Evolutionary conservation across 2,888 invertebrate genomes (phyloP), one percentile per base, ranked within the genome.

Genomic region (Tanytarsus gracilentus): DNA sequence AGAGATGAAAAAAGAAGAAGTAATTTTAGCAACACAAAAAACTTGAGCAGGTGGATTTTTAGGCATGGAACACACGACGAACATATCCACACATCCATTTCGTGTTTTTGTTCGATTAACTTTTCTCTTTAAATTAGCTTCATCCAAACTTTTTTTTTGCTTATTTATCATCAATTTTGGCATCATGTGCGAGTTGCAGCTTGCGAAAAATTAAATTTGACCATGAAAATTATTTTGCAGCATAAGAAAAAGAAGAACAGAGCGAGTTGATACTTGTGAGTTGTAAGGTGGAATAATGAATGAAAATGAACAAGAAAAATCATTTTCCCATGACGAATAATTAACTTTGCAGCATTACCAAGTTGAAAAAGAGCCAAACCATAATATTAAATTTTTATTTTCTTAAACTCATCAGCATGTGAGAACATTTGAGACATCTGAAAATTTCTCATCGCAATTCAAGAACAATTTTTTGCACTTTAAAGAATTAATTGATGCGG

Each of bases 251-350:
- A n/a, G n/a, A n/a, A n/a, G n/a, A n/a, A n/a, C n/a, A n/a, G n/a
- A n/a, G n/a, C n/a, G n/a, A n/a, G n/a, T n/a, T n/a, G n/a, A n/a
- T n/a, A n/a, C n/a, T n/a, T n/a, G n/a, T n/a, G n/a, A n/a, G n/a
- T n/a, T n/a, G n/a, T n/a, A n/a, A n/a, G n/a, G n/a, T n/a, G n/a
- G n/a, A n/a, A n/a, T n/a, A 33, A 11, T 11, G 33, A 33, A 33
- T 44, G 9, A 23, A 44, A 44, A 11, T 23, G 23, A 18, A 2
- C 40, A 21, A 18, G 16, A 40, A 14, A 16, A 40, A 44, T 9
- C 44, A 44, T 18, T n/a, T 44, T 44, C 44, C 44, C 44, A 44
- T 44, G 44, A 44, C 44, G 44, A 44, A 9, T 44, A 44, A 44
- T 44, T 44, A 44, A 44, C 21, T 23, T 23, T 7, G 44, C 21